Evolutionary conservation across 1,140 invertebrate genomes (phyloP).

Genomic region (Gryllus bimaculatus): DNA sequence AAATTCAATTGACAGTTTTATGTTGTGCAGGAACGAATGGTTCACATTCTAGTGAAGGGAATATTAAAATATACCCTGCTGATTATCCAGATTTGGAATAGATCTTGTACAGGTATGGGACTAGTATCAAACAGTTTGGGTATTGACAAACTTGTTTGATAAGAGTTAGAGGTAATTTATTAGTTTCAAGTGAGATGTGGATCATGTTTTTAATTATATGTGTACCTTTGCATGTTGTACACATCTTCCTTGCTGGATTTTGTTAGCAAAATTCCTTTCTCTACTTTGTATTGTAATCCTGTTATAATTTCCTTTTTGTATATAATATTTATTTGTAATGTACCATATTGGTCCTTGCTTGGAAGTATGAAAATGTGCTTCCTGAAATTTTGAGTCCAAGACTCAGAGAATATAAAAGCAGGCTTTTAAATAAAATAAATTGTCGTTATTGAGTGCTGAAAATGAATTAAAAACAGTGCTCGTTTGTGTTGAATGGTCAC

Average conservation of each 20-base stretch:
- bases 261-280: background rate
- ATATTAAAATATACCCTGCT: too few relatives aligned
- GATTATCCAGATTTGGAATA: too few relatives aligned
- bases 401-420: background rate
- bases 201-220: background rate
- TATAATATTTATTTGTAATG: background rate
- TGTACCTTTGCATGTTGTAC: background rate
- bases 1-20: too few relatives aligned
- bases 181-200: background rate
- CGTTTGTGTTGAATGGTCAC: background rate
- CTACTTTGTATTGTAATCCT: background rate
- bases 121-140: too few relatives aligned
- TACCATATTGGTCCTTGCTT: background rate
- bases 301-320: background rate
- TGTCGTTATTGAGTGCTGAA: background rate
- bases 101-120: too few relatives aligned
- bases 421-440: background rate
- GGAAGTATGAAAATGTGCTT: background rate
- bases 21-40: too few relatives aligned
- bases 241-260: background rate
- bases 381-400: background rate
- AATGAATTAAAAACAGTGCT: background rate
- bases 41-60: too few relatives aligned
- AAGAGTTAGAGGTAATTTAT: background rate
- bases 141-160: too few relatives aligned